Conservation (phyloP, 2,113 vertebrate species). For the Dissostichus mawsoni region DNA sequence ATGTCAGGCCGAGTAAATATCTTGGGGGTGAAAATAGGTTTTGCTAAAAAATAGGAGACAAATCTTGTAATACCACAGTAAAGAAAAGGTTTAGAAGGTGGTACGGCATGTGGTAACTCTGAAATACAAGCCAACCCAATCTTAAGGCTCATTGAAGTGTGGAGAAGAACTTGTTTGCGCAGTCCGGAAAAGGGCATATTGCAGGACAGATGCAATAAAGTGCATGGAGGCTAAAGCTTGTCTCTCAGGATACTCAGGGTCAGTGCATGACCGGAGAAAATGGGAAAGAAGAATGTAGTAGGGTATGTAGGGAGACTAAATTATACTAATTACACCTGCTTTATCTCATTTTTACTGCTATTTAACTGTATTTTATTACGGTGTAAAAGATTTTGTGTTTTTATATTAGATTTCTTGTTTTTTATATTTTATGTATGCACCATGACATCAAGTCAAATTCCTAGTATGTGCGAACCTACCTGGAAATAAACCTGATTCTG, state of each 20-base stretch:
- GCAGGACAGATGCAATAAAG: conserved; percentile 51
- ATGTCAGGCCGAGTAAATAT: conserved; percentile 2
- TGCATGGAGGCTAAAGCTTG: conserved; percentile 20
- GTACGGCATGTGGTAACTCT: conserved; percentile 7
- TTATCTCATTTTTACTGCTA: too few species aligned
- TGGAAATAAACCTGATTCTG: too few species aligned
- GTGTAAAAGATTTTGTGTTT: too few species aligned
- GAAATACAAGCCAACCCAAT: conserved; percentile 47
- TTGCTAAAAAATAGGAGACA: not conserved
- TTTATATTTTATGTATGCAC: too few species aligned
- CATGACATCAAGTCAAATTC: too few species aligned
- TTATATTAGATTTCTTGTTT: too few species aligned
- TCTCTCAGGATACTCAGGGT: conserved; percentile 2
- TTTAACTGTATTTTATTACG: too few species aligned
- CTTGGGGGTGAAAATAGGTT: not conserved
- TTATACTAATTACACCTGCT: not conserved
- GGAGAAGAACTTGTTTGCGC: conserved; percentile 23
- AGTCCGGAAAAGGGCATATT: conserved; percentile 35
- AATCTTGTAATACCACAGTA: conserved; percentile 2
- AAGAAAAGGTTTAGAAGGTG: not conserved
- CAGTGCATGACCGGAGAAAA: not conserved
- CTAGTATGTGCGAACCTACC: too few species aligned
- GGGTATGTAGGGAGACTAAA: not conserved
- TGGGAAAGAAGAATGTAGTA: not conserved
- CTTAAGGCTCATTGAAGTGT: conserved; percentile 40